Percentiles rank a stretch among this genome's conserved stretches.
Evolutionary conservation across 2,797 vertebrate genomes (phyloP).

Genomic region (Bucorvus abyssinicus): DNA sequence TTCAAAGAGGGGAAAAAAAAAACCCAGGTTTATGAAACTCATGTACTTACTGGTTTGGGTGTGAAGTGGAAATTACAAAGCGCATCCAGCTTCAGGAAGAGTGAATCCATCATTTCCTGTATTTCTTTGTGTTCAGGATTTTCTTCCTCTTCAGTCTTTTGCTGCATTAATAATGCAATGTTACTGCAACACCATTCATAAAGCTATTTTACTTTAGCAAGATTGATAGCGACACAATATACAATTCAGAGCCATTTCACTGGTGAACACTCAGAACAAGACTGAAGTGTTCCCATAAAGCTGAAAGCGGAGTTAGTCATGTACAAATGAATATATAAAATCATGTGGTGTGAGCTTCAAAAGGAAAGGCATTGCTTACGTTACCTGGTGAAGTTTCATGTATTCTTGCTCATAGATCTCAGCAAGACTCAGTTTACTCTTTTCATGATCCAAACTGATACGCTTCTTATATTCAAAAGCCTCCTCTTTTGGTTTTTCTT

Average conservation of each 20-base stretch:
- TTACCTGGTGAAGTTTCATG: slow-evolving; percentile 90
- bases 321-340: not conserved
- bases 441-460: slow-evolving; percentile 92
- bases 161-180: slow-evolving; percentile 66
- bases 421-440: slow-evolving; percentile 95
- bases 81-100: slow-evolving; percentile 93
- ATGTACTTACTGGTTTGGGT: slow-evolving; percentile 89
- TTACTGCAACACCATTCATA: not conserved
- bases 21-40: not conserved
- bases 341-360: not conserved
- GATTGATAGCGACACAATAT: not conserved
- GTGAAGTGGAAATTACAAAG: slow-evolving; percentile 98
- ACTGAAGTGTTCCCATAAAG: not conserved
- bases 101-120: slow-evolving; percentile 90
- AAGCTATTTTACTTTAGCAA: not conserved
- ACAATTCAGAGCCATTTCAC: not conserved
- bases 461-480: slow-evolving; percentile 94
- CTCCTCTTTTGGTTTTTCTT: slow-evolving; percentile 94
- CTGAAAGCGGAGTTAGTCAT: not conserved
- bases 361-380: not conserved
- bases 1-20: not conserved
- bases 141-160: slow-evolving; percentile 88
- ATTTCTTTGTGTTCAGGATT: slow-evolving; percentile 93
- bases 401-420: slow-evolving; percentile 97
- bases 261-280: not conserved